Percentiles rank a stretch among this genome's conserved stretches.
These are phyloP conservation scores for Chitala chitala DNA, from an alignment of 2,113 vertebrate species.

Conservation along the genomic window DNA sequence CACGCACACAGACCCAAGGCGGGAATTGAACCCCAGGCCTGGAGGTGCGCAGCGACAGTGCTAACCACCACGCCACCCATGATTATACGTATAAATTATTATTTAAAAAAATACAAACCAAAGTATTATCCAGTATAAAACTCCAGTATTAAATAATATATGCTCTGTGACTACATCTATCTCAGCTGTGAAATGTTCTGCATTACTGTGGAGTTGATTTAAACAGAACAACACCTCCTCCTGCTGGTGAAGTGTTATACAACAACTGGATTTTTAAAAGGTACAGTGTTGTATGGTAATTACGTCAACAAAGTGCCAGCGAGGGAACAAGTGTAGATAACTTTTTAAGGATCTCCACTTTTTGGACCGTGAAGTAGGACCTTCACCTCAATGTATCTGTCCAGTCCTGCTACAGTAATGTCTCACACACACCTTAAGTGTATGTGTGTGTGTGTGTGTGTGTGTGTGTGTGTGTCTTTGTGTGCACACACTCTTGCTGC, in stretches of 20 bases:
- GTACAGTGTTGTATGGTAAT: not conserved
- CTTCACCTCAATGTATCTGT: no score
- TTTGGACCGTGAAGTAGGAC: no score
- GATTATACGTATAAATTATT: no score
- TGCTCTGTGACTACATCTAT: no score
- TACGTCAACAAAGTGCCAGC: not conserved
- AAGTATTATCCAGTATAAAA: no score
- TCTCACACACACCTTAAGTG: not conserved
- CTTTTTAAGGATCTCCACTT: no score
- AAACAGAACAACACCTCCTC: not conserved
- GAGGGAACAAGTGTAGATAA: not conserved
- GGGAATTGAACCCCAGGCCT: no score
- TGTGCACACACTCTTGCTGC: constrained; percentile 4
- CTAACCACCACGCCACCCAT: no score
- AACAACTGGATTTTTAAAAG: not conserved
- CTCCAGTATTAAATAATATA: not conserved
- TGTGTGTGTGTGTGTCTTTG: not conserved
- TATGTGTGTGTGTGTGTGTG: not conserved
- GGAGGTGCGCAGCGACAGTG: no score
- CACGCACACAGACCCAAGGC: no score
- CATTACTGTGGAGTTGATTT: not conserved
- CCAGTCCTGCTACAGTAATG: not conserved
- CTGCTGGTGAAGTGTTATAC: not conserved
- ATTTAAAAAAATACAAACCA: no score
- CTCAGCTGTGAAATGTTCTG: not conserved